These are phyloP conservation scores for Staurois parvus DNA, from an alignment of 2,797 vertebrate species.

Conservation along the genomic window DNA sequence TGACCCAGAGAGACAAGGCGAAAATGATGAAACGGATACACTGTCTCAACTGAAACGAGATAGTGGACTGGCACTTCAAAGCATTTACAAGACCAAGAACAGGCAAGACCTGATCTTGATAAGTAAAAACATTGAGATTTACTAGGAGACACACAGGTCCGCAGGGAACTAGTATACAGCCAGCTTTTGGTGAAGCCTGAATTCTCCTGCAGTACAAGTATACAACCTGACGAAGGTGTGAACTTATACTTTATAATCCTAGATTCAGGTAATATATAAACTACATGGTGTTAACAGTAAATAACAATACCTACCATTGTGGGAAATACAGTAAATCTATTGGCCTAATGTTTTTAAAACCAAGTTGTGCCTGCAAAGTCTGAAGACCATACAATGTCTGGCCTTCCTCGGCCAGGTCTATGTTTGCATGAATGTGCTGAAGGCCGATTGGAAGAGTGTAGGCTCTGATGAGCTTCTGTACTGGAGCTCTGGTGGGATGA, in stretches of 20 bases:
- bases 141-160: conserved; percentile 47
- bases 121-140: conserved; percentile 54
- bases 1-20: conserved; percentile 67
- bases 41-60: conserved; percentile 55
- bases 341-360: too few species aligned
- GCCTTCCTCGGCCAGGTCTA: too few species aligned
- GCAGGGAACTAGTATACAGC: conserved; percentile 16
- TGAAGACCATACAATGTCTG: too few species aligned
- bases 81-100: conserved; percentile 46
- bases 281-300: neutral
- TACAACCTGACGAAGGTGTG: neutral
- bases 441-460: too few species aligned
- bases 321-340: too few species aligned
- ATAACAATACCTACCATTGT: too few species aligned
- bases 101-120: conserved; percentile 50
- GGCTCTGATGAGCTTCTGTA: too few species aligned
- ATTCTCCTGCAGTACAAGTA: conserved; percentile 31
- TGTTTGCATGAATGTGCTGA: too few species aligned
- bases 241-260: neutral
- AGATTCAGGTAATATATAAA: neutral
- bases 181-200: conserved; percentile 12
- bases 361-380: too few species aligned
- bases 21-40: conserved; percentile 67
- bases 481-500: too few species aligned
- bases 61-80: conserved; percentile 56